Conservation (phyloP, 2,113 vertebrate genomes). For the Falcunculus frontatus region DNA sequence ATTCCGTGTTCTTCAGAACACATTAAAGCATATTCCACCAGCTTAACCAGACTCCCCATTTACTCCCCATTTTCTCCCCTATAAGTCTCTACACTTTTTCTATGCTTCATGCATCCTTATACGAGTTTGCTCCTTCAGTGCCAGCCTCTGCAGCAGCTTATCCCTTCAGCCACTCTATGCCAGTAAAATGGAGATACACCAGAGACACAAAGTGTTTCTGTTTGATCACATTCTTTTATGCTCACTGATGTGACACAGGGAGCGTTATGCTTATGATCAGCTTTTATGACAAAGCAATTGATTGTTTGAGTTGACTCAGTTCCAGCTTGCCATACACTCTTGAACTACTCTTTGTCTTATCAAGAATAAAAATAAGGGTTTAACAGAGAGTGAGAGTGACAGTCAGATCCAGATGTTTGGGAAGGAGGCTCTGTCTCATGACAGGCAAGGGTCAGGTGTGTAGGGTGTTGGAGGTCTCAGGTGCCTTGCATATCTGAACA, state of each 20-base stretch:
- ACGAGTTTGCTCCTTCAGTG: rapidly evolving
- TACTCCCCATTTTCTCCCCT: too few species aligned
- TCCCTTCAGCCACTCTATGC: background rate
- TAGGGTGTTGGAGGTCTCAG: background rate
- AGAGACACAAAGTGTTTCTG: background rate
- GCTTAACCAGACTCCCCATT: background rate
- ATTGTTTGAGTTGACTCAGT: background rate
- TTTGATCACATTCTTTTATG: background rate
- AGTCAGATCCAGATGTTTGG: background rate
- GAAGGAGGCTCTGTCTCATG: background rate
- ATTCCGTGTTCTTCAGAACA: background rate
- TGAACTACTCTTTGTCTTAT: background rate
- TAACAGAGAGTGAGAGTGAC: background rate
- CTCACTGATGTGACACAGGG: background rate
- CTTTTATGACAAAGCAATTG: background rate
- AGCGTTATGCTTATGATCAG: background rate
- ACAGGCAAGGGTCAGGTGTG: background rate
- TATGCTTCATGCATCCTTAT: background rate
- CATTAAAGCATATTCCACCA: background rate
- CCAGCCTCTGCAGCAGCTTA: background rate
- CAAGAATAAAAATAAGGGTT: background rate
- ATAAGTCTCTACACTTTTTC: background rate
- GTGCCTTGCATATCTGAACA: background rate
- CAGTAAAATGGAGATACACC: background rate
- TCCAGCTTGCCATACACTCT: background rate